phyloP scores from a whole-genome alignment of 2,888 invertebrate species.

The Nasonovia ribisnigri region DNA sequence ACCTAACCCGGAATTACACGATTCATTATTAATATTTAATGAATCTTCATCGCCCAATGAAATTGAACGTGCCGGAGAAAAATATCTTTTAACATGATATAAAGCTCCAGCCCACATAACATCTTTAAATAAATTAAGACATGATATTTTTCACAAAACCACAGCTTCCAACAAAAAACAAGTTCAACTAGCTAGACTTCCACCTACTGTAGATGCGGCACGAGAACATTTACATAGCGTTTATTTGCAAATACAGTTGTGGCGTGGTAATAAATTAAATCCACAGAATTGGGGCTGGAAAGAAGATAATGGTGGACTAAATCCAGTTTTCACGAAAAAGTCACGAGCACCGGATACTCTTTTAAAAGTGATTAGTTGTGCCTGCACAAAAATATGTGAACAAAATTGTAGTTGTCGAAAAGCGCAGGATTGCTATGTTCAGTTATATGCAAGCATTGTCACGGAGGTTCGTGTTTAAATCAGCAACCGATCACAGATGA shows the following conservation, averaged over 20 bases:
- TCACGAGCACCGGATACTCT: background rate
- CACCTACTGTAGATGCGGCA: background rate
- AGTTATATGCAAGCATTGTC: no score
- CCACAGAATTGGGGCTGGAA: background rate
- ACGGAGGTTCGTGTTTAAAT: no score
- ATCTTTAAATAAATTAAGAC: background rate
- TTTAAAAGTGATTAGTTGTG: background rate
- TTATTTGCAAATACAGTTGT: background rate
- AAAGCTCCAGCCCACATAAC: constrained; percentile 1
- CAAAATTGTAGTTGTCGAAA: no score
- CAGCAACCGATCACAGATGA: no score
- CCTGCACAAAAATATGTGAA: background rate
- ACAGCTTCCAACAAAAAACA: background rate
- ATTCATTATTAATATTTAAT: no score
- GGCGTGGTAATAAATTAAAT: background rate
- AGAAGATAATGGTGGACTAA: background rate
- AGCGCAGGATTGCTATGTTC: no score
- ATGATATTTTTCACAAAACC: background rate
- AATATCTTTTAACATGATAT: constrained; percentile 54
- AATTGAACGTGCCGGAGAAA: constrained; percentile 10
- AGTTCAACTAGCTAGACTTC: background rate
- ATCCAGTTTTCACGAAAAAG: background rate
- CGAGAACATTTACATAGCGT: background rate
- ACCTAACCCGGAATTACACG: no score
- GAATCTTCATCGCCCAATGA: no score